These are phyloP conservation scores for Enteromius afrohamiltoni DNA, from an alignment of 2,797 vertebrate species.

Conservation along the genomic window DNA sequence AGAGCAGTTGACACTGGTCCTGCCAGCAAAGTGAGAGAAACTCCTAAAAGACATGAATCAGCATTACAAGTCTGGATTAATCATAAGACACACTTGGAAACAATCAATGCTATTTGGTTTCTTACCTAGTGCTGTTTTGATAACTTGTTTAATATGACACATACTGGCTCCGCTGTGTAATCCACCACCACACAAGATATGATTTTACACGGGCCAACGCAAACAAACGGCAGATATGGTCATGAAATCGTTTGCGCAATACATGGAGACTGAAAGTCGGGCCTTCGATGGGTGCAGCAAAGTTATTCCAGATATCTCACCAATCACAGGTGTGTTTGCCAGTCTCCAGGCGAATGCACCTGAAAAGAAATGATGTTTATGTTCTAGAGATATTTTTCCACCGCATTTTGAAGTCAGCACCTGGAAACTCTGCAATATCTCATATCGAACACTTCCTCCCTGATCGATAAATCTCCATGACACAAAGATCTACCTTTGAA, in stretches of 20 bases:
- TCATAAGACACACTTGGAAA: conserved; percentile 39
- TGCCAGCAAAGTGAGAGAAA: conserved; percentile 6
- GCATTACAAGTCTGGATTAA: conserved; percentile 43
- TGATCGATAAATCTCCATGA: conserved; percentile 44
- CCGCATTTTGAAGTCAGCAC: conserved; percentile 14
- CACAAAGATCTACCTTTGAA: conserved; percentile 40
- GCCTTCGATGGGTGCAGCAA: neutral
- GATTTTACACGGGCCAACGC: conserved; percentile 40
- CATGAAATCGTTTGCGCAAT: conserved; percentile 28
- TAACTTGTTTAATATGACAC: conserved; percentile 31
- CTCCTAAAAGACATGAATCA: conserved; percentile 50
- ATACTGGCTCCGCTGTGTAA: conserved; percentile 31
- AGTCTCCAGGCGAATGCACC: neutral
- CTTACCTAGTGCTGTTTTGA: conserved; percentile 43
- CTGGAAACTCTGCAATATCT: conserved; percentile 47
- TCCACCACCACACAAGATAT: conserved; percentile 38
- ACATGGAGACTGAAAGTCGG: conserved; percentile 34
- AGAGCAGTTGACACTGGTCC: conserved; percentile 17
- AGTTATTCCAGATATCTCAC: neutral
- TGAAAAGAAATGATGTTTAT: conserved; percentile 2
- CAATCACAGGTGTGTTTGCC: conserved; percentile 25
- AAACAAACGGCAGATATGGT: conserved; percentile 49
- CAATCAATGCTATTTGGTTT: conserved; percentile 37
- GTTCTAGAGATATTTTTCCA: conserved; percentile 30
- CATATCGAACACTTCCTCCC: conserved; percentile 16